Conservation (phyloP, 2,113 vertebrate genomes). For the Gracilinanus agilis region DNA sequence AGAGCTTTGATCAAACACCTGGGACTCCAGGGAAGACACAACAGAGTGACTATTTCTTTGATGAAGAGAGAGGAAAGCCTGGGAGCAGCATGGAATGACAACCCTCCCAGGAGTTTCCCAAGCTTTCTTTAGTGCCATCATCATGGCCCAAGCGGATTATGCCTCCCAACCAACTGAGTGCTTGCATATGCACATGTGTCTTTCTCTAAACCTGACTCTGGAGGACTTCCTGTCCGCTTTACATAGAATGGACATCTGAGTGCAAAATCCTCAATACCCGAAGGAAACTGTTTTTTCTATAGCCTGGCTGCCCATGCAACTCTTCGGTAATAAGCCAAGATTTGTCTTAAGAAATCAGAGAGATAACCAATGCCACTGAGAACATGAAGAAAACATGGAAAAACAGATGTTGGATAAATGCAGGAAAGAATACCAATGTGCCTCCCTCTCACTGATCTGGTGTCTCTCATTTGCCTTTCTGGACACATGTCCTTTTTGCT, state of each 20-base stretch:
- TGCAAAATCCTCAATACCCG: neutral
- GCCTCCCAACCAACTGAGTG: neutral
- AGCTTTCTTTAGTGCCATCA: neutral
- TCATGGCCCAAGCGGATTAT: neutral
- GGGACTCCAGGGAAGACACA: conserved; percentile 21
- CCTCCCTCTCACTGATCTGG: conserved; percentile 47
- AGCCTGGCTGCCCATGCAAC: neutral
- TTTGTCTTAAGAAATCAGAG: neutral
- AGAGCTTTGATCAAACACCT: conserved; percentile 20
- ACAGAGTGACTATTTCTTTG: conserved; percentile 30
- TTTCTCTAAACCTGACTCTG: neutral
- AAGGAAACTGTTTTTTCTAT: neutral
- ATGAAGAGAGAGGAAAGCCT: conserved; percentile 34
- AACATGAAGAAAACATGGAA: conserved; percentile 11
- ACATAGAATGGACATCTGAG: neutral
- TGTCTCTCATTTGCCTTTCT: conserved; percentile 38
- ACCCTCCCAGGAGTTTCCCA: conserved; percentile 20
- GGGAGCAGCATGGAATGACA: conserved; percentile 18
- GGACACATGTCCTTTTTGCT: conserved; percentile 62
- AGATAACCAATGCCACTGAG: neutral
- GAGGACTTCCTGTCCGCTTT: conserved; percentile 13
- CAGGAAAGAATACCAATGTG: neutral
- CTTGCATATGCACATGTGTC: neutral
- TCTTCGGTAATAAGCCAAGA: neutral
- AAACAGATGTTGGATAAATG: neutral